phyloP scores from a whole-genome alignment of 2,113 vertebrate genomes.

The Loxodonta africana region DNA sequence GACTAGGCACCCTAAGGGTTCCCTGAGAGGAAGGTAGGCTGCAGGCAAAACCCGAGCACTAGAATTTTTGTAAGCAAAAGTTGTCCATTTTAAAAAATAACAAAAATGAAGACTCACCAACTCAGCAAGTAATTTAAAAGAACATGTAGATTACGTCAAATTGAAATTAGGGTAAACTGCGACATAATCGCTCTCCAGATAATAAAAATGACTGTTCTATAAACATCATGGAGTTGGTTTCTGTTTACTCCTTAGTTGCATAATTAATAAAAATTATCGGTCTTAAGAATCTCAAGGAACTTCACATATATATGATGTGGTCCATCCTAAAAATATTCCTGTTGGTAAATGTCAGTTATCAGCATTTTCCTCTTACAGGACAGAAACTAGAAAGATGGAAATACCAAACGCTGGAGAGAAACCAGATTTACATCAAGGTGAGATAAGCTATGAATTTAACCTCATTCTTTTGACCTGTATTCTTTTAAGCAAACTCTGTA shows the following conservation, averaged over 20 bases:
- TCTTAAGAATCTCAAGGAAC: conserved; percentile 30
- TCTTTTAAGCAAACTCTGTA: not conserved
- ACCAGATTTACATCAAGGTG: not conserved
- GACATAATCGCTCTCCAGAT: not conserved
- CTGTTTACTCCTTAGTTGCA: conserved; percentile 14
- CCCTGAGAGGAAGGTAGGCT: not conserved
- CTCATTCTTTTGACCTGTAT: not conserved
- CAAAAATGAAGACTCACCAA: conserved; percentile 49
- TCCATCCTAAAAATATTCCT: conserved; percentile 17
- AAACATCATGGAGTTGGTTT: not conserved
- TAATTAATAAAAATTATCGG: conserved; percentile 51
- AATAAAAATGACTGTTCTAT: conserved; percentile 19
- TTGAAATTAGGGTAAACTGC: conserved; percentile 57
- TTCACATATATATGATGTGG: not conserved
- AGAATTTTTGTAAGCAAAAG: not conserved
- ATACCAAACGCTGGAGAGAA: not conserved
- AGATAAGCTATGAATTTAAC: not conserved
- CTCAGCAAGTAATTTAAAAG: conserved; percentile 65
- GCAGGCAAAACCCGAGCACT: not conserved
- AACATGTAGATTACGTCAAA: conserved; percentile 40
- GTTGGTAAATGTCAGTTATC: not conserved
- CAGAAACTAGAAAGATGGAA: not conserved
- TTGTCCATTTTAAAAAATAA: not conserved
- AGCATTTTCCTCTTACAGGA: not conserved
- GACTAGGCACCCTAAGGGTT: not conserved